These are phyloP conservation scores for Enteromius thamalakanensis DNA, from an alignment of 2,797 vertebrate species.

Conservation along the genomic window DNA sequence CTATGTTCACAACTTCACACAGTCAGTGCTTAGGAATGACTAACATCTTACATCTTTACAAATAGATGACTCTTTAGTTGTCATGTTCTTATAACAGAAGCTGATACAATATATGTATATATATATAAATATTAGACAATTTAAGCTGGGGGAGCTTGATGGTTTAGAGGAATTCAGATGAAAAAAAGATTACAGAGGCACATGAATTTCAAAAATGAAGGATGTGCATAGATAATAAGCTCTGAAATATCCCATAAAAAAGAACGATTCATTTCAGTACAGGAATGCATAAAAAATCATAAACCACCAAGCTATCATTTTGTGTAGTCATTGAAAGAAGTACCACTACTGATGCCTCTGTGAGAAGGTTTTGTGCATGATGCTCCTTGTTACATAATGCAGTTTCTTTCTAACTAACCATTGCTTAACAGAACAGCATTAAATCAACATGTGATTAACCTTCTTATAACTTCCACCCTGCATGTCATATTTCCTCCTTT, in stretches of 20 bases:
- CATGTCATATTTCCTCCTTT: background rate
- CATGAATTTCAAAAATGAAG: background rate
- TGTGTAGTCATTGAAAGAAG: background rate
- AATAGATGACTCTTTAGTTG: background rate
- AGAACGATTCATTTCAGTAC: background rate
- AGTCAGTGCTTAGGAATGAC: background rate
- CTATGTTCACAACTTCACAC: conserved; percentile 15
- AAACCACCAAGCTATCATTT: background rate
- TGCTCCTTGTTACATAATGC: background rate
- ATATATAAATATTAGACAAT: background rate
- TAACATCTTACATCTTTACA: conserved; percentile 22
- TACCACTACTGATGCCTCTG: background rate
- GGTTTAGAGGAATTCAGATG: background rate
- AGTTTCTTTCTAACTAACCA: background rate
- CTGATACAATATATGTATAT: background rate
- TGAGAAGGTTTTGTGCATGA: background rate
- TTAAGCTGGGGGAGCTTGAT: background rate
- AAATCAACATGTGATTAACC: conserved; percentile 5
- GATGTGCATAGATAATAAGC: background rate
- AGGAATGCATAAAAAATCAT: background rate
- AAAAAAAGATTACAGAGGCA: background rate
- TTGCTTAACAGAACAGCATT: background rate
- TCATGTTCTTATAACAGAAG: background rate
- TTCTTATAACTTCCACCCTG: background rate
- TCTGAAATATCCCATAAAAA: background rate